Evolutionary conservation across 2,113 vertebrate species (phyloP), one percentile per base, ranked within the genome.

Genomic region (Tetraodon nigroviridis): DNA sequence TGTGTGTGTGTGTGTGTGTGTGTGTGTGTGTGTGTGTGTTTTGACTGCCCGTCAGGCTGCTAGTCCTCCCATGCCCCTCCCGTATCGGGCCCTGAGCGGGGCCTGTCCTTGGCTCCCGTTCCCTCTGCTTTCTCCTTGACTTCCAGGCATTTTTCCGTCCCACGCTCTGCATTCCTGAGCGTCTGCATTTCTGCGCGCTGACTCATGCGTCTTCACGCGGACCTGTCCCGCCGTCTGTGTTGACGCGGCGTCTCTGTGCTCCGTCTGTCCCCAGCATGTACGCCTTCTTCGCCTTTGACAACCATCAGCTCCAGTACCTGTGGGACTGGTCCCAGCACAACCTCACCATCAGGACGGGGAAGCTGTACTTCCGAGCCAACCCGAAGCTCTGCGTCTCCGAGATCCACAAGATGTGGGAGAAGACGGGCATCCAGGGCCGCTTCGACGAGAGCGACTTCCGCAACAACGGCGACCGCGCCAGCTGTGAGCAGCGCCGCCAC

Each of bases 241-340:
- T n/a, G 14, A 6, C 44, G 11, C 41, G 2, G 4, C 2, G 13
- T 15, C 16, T 17, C 5, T 15, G 13, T 44, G 13, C 42, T 44
- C 42, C 16, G 60, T 27, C 52, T 17, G 59, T 54, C 64, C 80
- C 56, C 63, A 99, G 97, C 81, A 90, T 90, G 85, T 96, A 98
- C 3, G 93, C 97, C 51, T 98, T 99, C 88, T 92, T 92, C 0
- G 95, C 94, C 10, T 86, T 95, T 12, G 94, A 98, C 84, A 99
- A 99, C 91, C 94, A 96, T 83, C 93, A 98, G 80, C 88, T 99
- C 41, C 95, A 99, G 89, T 94, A 95, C 58, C 91, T 98, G 2
- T 99, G 97, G 97, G 95, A 99, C 88, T 99, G 95, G 96, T 93
- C 91, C 65, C 93, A 94, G 71, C 97, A 96, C 81, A 98, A 98